Evolutionary conservation across 2,113 vertebrate species (phyloP).

Genomic region (Spilogale gracilis): DNA sequence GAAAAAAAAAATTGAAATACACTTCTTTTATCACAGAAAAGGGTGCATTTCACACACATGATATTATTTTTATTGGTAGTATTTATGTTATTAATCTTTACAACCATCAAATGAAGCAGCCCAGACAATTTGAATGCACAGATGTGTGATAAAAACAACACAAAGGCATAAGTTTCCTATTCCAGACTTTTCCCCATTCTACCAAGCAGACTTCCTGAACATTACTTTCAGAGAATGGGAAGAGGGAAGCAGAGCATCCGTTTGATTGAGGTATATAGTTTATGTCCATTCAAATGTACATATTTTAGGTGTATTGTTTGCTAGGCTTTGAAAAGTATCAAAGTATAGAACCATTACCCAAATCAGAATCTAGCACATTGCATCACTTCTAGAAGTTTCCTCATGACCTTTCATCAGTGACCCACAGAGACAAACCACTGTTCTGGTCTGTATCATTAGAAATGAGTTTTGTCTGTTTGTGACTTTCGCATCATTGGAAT

Average conservation of each 20-base stretch:
- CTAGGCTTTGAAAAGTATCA: slow-evolving; percentile 15
- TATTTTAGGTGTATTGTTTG: background rate
- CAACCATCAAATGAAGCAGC: background rate
- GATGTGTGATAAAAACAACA: background rate
- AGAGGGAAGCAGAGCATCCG: background rate
- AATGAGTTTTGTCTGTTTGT: background rate
- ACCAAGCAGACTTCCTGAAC: background rate
- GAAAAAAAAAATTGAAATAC: background rate
- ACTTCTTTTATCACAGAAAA: background rate
- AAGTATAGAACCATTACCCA: background rate
- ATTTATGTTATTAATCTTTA: background rate
- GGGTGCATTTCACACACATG: background rate
- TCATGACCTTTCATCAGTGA: background rate
- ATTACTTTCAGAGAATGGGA: background rate
- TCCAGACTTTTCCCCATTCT: background rate
- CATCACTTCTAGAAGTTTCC: background rate
- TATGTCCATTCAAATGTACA: background rate
- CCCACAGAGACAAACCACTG: background rate
- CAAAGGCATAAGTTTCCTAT: background rate
- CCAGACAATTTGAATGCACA: background rate
- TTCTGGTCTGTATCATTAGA: background rate
- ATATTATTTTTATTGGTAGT: background rate
- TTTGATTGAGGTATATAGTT: background rate
- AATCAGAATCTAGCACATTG: background rate
- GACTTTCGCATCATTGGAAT: background rate